These are phyloP conservation scores for Caenorhabditis panamensis DNA, from an alignment of 2,888 invertebrate genomes.

Conservation along the genomic window DNA sequence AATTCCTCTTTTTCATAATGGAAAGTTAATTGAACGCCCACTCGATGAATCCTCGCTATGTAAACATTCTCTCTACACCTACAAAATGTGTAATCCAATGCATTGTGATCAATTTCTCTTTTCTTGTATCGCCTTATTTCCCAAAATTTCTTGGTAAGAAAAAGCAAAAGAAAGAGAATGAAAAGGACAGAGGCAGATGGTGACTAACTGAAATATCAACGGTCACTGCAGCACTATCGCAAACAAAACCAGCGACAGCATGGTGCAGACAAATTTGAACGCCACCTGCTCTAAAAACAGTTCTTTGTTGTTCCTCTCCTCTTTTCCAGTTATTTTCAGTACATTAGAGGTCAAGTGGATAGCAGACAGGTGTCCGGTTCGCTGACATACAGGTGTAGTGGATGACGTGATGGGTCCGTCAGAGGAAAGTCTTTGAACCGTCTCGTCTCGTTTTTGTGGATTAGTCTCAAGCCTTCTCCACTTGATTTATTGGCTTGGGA, in stretches of 20 bases:
- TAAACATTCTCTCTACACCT: too few species aligned
- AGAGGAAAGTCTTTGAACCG: slow-evolving; percentile 7
- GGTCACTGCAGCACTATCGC: background rate
- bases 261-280: too few species aligned
- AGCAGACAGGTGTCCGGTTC: background rate
- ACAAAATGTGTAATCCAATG: too few species aligned
- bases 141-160: background rate
- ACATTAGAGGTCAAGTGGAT: too few species aligned
- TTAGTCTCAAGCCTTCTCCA: slow-evolving; percentile 30
- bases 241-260: slow-evolving; percentile 17
- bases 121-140: background rate
- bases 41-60: too few species aligned
- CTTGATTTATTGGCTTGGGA: slow-evolving; percentile 43
- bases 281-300: too few species aligned
- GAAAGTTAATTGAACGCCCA: too few species aligned
- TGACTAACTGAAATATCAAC: background rate
- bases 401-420: slow-evolving; percentile 2
- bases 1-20: too few species aligned
- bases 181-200: background rate
- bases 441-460: slow-evolving; percentile 28
- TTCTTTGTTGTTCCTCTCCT: too few species aligned
- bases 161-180: background rate
- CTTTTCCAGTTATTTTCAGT: too few species aligned
- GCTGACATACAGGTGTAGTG: background rate
- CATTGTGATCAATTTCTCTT: background rate